Evolutionary conservation across 2,797 vertebrate genomes (phyloP).

Genomic region (Hyperoplus immaculatus): DNA sequence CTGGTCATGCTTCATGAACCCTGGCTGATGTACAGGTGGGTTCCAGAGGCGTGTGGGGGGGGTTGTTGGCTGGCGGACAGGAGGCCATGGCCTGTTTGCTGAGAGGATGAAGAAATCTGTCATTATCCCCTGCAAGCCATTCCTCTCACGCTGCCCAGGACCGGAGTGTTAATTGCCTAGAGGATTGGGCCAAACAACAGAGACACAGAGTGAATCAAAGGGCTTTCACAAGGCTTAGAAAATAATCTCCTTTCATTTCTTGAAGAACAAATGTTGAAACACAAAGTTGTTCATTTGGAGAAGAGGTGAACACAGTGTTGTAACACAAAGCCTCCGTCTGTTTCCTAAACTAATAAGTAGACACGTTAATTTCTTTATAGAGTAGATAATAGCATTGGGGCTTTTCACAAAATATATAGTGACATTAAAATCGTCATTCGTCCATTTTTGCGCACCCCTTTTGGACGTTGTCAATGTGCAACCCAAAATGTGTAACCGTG

Average conservation of each 20-base stretch:
- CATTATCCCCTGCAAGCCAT: constrained; percentile 69
- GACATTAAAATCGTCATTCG: too few relatives aligned
- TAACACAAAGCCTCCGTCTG: too few relatives aligned
- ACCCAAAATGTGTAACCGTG: too few relatives aligned
- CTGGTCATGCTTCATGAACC: constrained; percentile 61
- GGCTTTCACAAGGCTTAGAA: constrained; percentile 16
- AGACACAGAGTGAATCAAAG: constrained; percentile 26
- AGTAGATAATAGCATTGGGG: too few relatives aligned
- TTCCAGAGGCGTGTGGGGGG: constrained; percentile 27
- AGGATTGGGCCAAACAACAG: constrained; percentile 64
- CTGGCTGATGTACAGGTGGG: constrained; percentile 62
- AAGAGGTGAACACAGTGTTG: background rate
- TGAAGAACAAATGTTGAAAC: constrained; percentile 25
- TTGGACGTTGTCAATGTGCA: too few relatives aligned
- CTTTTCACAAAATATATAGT: too few relatives aligned
- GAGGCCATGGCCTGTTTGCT: constrained; percentile 62
- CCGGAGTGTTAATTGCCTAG: constrained; percentile 54
- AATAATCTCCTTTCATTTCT: constrained; percentile 17
- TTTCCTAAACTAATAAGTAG: too few relatives aligned
- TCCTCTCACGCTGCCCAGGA: constrained; percentile 62
- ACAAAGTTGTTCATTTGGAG: constrained; percentile 34
- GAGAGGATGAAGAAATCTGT: constrained; percentile 66
- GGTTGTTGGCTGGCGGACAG: background rate
- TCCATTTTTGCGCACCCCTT: too few relatives aligned
- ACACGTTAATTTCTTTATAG: too few relatives aligned